phyloP scores from a whole-genome alignment of 1,140 invertebrate species.

The Zaprionus taronus region DNA sequence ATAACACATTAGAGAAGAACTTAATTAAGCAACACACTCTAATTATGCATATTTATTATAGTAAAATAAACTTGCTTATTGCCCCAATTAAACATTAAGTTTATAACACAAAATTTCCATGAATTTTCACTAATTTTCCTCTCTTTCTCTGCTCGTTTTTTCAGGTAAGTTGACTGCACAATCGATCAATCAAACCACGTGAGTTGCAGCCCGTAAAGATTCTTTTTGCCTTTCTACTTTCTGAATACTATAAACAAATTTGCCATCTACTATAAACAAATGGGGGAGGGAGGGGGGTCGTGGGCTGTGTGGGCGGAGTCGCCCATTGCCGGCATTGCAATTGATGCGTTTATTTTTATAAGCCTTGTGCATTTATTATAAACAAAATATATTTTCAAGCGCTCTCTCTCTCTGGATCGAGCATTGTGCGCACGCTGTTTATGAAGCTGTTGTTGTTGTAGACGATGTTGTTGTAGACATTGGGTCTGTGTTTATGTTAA shows the following conservation, averaged over 20 bases:
- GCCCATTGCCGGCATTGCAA: constrained; percentile 36
- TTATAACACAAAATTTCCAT: constrained; percentile 1
- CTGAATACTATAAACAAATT: constrained; percentile 34
- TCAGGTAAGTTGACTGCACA: constrained; percentile 64
- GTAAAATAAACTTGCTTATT: not conserved
- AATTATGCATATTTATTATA: no score
- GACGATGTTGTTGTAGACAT: constrained; percentile 19
- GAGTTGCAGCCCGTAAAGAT: constrained; percentile 29
- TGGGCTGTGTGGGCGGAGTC: not conserved
- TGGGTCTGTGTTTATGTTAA: constrained; percentile 68
- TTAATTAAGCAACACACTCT: no score
- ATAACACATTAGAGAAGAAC: no score
- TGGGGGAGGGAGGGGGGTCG: not conserved
- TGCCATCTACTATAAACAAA: constrained; percentile 46
- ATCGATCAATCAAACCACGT: constrained; percentile 66
- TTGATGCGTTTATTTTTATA: constrained; percentile 64
- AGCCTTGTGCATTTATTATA: constrained; percentile 59
- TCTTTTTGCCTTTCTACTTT: not conserved
- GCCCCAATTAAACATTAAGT: not conserved
- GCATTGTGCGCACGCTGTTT: constrained; percentile 33
- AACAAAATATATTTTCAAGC: constrained; percentile 51
- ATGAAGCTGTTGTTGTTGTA: constrained; percentile 23
- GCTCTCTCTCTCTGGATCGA: not conserved
- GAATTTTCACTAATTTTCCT: constrained; percentile 47
- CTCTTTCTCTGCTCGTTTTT: constrained; percentile 36